Base-by-base conservation (phyloP, 1,140 invertebrate species). In the Archegozetes longisetosus region DNA sequence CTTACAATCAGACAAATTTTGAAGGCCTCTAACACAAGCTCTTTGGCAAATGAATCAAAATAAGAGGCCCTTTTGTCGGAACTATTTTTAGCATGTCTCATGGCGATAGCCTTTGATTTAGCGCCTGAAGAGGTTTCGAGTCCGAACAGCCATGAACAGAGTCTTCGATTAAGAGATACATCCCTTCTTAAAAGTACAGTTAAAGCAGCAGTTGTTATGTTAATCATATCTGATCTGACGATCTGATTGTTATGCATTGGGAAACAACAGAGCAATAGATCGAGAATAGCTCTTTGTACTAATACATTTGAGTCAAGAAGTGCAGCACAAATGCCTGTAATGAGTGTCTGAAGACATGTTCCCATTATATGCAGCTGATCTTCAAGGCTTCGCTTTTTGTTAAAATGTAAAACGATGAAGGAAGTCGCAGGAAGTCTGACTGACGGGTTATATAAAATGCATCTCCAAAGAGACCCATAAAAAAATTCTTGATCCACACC, bases 401-500 rank as follows among this genome's bases (percentile, higher is more conserved):
- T 88, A 65, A 86, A 91, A 73, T 91, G 87, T 22, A 78, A 75
- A 55, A 88, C 74, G 28, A 90, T 79, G 70, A 84, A 93, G 23
- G 80, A 82, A 61, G 90, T 83, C 20, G 86, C 90, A 3, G 86
- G 85, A 61, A 91, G 74, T 52, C 90, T 77, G n/a, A 92, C 84
- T 4, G 80, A 79, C 23, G 85, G 83, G 75, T 87, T 88, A 27
- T 83, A 83, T 27, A 84, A 78, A 23, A 92, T 77, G 68, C 85
- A 86, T 68, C 91, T 84, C 90, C 90, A 94, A 1, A 94, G 73
- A 67, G 86, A 87, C 0, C 84, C 84, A 72, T 90, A 93, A 73
- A 92, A 93, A 67, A 84, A 83, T 61, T 77, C 77, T 0, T 79
- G 75, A 55, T 83, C 84, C 27, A 89, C 85, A n/a, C 83, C 84